A percentile compares a stretch with the other conserved stretches of the same genome.
These are phyloP conservation scores for Spea multiplicata DNA, from an alignment of 2,113 vertebrate genomes.

Conservation along the genomic window DNA sequence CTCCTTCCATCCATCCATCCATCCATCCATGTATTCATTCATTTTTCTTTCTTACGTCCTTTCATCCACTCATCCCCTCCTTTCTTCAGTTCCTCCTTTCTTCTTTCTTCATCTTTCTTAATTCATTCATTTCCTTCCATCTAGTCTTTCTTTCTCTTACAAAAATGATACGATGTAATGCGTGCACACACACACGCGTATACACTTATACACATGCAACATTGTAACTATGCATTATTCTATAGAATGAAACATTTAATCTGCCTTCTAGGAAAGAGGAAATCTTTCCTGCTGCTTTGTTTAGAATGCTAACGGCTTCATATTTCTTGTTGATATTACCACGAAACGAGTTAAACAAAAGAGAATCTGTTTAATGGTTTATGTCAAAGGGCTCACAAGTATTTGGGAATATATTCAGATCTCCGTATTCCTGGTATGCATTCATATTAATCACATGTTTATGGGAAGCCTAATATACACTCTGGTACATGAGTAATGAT, in stretches of 20 bases:
- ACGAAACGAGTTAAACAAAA: slow-evolving; percentile 1
- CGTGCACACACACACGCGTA: no score
- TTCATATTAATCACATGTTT: not conserved
- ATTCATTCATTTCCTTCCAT: no score
- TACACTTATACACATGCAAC: no score
- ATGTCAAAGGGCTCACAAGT: not conserved
- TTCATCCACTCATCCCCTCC: not conserved
- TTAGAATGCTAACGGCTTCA: not conserved
- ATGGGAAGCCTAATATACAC: not conserved
- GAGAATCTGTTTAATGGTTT: not conserved
- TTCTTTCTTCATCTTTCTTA: no score
- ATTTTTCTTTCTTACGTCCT: not conserved
- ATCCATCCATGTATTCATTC: not conserved
- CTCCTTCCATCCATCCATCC: not conserved
- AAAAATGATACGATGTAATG: no score
- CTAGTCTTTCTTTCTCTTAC: no score
- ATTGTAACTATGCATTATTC: no score
- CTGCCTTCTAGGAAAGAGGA: no score
- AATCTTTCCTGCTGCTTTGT: no score
- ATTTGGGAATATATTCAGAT: not conserved
- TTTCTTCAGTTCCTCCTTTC: not conserved
- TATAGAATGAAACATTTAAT: no score
- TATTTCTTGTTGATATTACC: not conserved
- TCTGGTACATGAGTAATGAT: not conserved
- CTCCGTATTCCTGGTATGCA: not conserved